Evolutionary conservation across 53 echinoderm and acorn worm species (phyloP).

Genomic region (Temnopleurus reevesii): DNA sequence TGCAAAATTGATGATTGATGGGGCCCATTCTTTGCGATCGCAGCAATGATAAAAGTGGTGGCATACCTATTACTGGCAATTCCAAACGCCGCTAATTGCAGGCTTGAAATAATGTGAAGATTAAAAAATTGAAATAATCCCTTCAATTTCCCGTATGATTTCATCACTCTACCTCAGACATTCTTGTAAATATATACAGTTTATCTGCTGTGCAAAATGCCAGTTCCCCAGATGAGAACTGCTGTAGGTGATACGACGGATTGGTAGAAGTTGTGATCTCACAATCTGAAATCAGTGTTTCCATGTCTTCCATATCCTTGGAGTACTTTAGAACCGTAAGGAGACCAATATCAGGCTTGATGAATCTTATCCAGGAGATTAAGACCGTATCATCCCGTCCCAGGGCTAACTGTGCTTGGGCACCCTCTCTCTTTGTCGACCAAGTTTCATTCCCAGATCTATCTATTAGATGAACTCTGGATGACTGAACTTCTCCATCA

Average conservation of each 20-base stretch:
- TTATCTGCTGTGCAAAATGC: conserved; percentile 17
- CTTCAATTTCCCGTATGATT: too few relatives aligned
- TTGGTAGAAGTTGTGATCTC: neutral
- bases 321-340: neutral
- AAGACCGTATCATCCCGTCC: neutral
- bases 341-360: neutral
- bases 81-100: too few relatives aligned
- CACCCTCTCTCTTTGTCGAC: neutral
- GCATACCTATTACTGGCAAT: too few relatives aligned
- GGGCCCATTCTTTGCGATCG: too few relatives aligned
- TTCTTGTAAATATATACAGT: conserved; percentile 14
- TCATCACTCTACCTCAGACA: neutral
- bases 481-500: neutral
- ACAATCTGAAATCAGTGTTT: neutral
- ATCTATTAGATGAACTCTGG: neutral
- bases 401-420: neutral
- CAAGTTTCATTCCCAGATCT: neutral
- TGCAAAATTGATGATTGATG: too few relatives aligned
- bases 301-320: neutral
- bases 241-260: neutral
- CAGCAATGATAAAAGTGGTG: too few relatives aligned
- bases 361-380: neutral
- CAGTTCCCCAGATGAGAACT: conserved; percentile 12
- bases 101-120: too few relatives aligned
- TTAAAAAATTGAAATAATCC: too few relatives aligned